Evolutionary conservation across 2,888 invertebrate genomes (phyloP).

Genomic region (Ophraella communa): DNA sequence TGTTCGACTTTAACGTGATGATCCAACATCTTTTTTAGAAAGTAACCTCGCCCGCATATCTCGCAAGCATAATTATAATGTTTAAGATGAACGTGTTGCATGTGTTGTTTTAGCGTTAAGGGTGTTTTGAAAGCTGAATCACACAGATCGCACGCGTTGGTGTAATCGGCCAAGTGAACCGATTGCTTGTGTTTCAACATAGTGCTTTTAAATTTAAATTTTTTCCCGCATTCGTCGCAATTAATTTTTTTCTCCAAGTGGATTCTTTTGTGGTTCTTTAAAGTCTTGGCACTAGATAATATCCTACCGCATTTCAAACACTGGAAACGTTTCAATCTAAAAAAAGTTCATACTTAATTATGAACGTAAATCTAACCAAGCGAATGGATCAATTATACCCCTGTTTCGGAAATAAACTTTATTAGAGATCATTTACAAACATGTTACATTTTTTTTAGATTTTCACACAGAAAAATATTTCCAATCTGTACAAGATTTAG

Average conservation of each 20-base stretch:
- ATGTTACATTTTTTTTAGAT: no score
- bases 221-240: constrained; percentile 42
- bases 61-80: constrained; percentile 54
- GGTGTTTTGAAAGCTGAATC: constrained; percentile 37
- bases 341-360: constrained; percentile 1
- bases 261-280: constrained; percentile 32
- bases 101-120: constrained; percentile 36
- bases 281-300: constrained; percentile 19
- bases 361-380: background rate
- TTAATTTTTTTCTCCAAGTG: constrained; percentile 36
- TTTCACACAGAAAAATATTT: no score
- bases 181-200: constrained; percentile 37
- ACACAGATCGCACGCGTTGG: constrained; percentile 38
- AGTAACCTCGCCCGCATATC: constrained; percentile 42
- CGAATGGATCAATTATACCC: background rate
- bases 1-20: constrained; percentile 42
- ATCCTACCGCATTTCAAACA: constrained; percentile 35
- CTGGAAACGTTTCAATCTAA: constrained; percentile 13
- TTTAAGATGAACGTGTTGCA: constrained; percentile 57
- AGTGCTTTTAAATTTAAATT: constrained; percentile 36
- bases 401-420: no score
- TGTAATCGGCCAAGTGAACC: constrained; percentile 36
- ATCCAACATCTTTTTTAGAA: constrained; percentile 33
- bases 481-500: no score
- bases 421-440: no score